Evolutionary conservation across 2,113 vertebrate genomes (phyloP).

Genomic region (Pampusana beccarii): DNA sequence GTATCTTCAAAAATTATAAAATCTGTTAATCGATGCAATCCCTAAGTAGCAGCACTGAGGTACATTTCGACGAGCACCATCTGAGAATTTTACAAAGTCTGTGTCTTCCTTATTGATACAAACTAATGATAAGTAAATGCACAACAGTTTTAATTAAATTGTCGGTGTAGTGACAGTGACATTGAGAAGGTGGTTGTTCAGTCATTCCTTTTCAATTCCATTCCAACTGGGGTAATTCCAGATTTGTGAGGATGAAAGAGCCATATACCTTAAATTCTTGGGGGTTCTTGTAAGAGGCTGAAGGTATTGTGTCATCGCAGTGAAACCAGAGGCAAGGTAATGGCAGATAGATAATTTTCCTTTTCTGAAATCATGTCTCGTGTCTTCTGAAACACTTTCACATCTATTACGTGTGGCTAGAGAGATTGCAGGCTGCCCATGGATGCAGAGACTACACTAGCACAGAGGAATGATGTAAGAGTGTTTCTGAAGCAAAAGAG

Average conservation of each 20-base stretch:
- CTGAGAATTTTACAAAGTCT: constrained; percentile 39
- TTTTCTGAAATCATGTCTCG: not conserved
- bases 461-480: not conserved
- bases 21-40: constrained; percentile 13
- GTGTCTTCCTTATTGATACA: constrained; percentile 26
- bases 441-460: not conserved
- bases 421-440: rapidly evolving
- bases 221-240: constrained; percentile 63
- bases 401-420: not conserved
- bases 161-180: constrained; percentile 9
- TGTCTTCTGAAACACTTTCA: not conserved
- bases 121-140: constrained; percentile 56
- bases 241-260: constrained; percentile 57
- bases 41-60: not conserved
- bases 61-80: not conserved
- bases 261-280: constrained; percentile 13
- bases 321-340: constrained; percentile 1
- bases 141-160: constrained; percentile 64
- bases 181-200: constrained; percentile 49
- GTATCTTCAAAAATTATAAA: not conserved
- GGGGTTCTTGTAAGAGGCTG: not conserved
- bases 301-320: not conserved
- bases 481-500: not conserved
- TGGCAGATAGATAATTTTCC: not conserved
- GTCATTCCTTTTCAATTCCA: constrained; percentile 43